These are phyloP conservation scores for Drosophila imparisetae DNA, from an alignment of 2,888 invertebrate genomes.

Conservation along the genomic window DNA sequence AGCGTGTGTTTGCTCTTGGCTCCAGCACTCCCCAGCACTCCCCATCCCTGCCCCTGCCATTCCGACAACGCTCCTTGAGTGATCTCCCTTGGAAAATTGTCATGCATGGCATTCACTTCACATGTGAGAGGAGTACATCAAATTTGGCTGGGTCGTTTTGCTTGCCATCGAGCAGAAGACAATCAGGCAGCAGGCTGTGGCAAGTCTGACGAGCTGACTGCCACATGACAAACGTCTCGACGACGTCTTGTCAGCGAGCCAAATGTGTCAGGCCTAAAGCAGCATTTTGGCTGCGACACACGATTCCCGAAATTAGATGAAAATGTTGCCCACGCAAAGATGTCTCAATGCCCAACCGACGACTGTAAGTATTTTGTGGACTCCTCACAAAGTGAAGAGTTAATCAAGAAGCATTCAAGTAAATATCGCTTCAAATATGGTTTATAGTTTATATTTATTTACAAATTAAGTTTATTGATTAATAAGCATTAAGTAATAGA, in stretches of 20 bases:
- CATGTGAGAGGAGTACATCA: slow-evolving; percentile 56
- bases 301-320: slow-evolving; percentile 20
- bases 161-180: slow-evolving; percentile 50
- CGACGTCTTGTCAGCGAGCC: slow-evolving; percentile 50
- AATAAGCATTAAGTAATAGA: background rate
- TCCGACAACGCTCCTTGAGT: slow-evolving; percentile 32
- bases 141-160: slow-evolving; percentile 57
- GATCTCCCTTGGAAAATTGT: slow-evolving; percentile 47
- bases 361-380: slow-evolving; percentile 6
- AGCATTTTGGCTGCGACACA: slow-evolving; percentile 29
- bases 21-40: background rate
- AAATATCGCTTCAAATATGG: background rate
- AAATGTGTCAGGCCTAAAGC: slow-evolving; percentile 36
- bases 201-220: slow-evolving; percentile 6
- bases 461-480: background rate
- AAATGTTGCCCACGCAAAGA: slow-evolving; percentile 21
- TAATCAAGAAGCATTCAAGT: slow-evolving; percentile 23
- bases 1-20: slow-evolving; percentile 35
- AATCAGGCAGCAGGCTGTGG: slow-evolving; percentile 56
- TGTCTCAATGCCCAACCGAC: slow-evolving; percentile 6
- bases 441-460: background rate
- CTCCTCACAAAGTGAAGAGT: slow-evolving; percentile 17
- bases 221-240: slow-evolving; percentile 45
- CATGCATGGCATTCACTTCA: slow-evolving; percentile 70
- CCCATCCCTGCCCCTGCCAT: background rate